Base-by-base conservation (phyloP, 2,888 invertebrate genomes). In the Strigamia transsilvanica region DNA sequence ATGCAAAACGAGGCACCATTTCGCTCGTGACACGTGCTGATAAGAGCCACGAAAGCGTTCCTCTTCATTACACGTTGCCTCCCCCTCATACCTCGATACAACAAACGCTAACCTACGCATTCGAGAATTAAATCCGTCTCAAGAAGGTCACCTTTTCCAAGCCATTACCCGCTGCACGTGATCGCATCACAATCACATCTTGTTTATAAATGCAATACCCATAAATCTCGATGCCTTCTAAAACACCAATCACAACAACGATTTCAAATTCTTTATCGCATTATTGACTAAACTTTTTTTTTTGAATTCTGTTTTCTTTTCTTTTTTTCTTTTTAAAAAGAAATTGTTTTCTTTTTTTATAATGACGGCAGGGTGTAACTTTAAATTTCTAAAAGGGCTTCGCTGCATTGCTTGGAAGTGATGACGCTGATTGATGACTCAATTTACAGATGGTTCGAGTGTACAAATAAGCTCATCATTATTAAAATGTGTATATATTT, bases 1-100 rank as follows among this genome's bases (percentile, higher is more conserved):
- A 66, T 66, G 61, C 61, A 66, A 66, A 66, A 66, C 61, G 61
- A 66, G 61, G 61, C 61, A 66, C 61, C 61, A 66, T 66, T 66
- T 66, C 61, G 61, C 23, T 66, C 61, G 61, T 66, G 61, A 66
- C 61, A 66, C 61, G 61, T 66, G 61, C 61, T 66, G 61, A 66
- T 66, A 66, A 66, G 61, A 66, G 61, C 61, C 61, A 66, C 61
- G 61, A 66, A 23, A 66, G 61, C 61, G 61, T 66, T 66, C 61
- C 61, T 66, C 61, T 66, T 66, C 61, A 66, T 66, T 66, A 66
- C 61, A 21, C 61, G 61, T 66, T 66, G 9, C 23, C 61, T 66
- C 61, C 61, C 61, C 23, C 9, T 66, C 61, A 21, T 23, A 46
- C 61, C 61, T 66, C 61, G 61, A 66, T 66, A 66, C 61, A 23